These are phyloP conservation scores for Malurus elegans DNA, from an alignment of 2,113 vertebrate genomes.

Conservation along the genomic window DNA sequence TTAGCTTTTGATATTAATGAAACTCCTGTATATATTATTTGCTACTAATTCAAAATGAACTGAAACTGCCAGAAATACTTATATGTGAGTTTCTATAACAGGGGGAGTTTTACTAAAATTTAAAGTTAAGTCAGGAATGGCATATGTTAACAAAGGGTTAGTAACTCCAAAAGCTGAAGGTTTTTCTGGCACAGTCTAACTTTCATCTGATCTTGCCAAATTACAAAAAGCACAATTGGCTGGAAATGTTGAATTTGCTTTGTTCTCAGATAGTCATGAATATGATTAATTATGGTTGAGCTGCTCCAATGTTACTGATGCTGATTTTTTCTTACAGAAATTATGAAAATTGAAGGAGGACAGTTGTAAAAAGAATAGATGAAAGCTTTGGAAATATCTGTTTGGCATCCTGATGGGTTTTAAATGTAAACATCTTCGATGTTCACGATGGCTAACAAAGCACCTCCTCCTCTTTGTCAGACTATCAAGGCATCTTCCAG, in stretches of 20 bases:
- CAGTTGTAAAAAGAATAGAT: neutral
- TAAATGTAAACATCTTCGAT: neutral
- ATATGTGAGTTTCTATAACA: neutral
- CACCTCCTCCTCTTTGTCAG: neutral
- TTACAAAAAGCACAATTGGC: neutral
- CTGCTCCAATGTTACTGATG: neutral
- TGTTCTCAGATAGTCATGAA: neutral
- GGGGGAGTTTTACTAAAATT: neutral
- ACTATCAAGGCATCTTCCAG: fast-evolving
- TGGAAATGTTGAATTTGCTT: neutral
- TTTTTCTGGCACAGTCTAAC: neutral
- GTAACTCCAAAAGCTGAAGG: neutral
- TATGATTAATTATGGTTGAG: slow-evolving; percentile 10
- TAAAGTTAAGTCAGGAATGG: neutral
- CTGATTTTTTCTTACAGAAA: neutral
- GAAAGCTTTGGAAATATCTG: neutral
- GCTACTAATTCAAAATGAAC: neutral
- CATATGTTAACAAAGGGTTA: neutral
- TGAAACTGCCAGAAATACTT: neutral
- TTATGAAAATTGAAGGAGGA: neutral
- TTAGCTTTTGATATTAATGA: neutral
- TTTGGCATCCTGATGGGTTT: neutral
- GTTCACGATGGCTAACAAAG: neutral
- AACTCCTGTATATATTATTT: neutral
- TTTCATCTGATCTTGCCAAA: neutral